Base-by-base conservation (phyloP, 2,888 invertebrate species). In the Strigamia crassipes region DNA sequence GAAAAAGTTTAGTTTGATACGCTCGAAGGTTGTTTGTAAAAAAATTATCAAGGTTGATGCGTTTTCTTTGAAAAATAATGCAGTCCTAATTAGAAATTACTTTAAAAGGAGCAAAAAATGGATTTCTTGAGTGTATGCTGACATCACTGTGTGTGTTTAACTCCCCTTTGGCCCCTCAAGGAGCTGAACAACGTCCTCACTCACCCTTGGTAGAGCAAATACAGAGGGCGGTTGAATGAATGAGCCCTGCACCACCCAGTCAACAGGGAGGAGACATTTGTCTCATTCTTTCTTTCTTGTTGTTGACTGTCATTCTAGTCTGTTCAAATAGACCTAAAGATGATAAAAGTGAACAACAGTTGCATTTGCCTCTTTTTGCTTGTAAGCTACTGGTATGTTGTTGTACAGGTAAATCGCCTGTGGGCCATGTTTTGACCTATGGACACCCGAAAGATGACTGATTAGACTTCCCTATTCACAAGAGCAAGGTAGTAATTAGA, bases 181-280 rank as follows among this genome's bases (percentile, higher is more conserved):
- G 51, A 51, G 51, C 51, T 51, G 51, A 51, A 51, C 51, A 51
- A 51, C 51, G 51, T 51, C 51, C 51, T 51, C 51, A 51, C 51
- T 51, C 51, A 51, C 51, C 51, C 51, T 51, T 51, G 51, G 51
- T 51, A 51, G 51, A 51, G 51, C 51, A 51, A 51, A 51, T 51
- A 51, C 51, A 51, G 51, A 51, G 51, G 51, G 51, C 51, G 51
- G 51, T 51, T 51, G 51, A 51, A 51, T 51, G 51, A 51, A 51
- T 51, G 51, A 51, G 51, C 51, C 51, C 51, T 51, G 51, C 51
- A 51, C 51, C 51, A 51, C 51, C 51, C 51, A 51, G 51, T 51
- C 51, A 51, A 51, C 51, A 51, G 51, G 51, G 51, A 51, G 51
- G 51, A 51, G 51, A 51, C 51, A 51, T 51, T 51, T 51, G 51